Conservation (phyloP, 2,797 vertebrate species). For the Halcyon badia region DNA sequence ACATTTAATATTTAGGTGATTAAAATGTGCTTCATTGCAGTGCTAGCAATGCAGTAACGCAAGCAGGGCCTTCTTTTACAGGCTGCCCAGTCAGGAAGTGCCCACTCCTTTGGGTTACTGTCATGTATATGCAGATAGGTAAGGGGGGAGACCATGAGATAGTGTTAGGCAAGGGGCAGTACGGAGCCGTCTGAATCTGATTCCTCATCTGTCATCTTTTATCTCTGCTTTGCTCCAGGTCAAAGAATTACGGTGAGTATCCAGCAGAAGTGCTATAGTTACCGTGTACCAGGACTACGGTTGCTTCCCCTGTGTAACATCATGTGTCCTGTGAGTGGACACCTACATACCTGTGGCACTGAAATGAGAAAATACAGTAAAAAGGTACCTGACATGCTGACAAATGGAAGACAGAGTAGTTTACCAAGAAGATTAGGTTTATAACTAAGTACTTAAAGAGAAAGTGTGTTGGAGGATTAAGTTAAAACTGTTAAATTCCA, state of each 20-base stretch:
- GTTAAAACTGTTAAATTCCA: background rate
- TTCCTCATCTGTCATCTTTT: background rate
- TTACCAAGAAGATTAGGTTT: background rate
- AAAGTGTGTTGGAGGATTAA: background rate
- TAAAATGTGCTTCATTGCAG: background rate
- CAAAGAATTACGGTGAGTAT: background rate
- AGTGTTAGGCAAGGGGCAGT: background rate
- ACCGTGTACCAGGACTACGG: accelerated
- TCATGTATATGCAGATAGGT: no score
- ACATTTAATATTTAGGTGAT: background rate
- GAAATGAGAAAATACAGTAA: background rate
- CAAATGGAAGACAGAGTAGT: background rate
- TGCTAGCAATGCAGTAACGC: background rate
- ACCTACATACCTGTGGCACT: accelerated
- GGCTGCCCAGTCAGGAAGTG: background rate
- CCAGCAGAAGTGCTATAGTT: background rate
- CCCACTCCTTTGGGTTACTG: background rate
- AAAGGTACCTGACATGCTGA: background rate
- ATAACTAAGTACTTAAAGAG: background rate
- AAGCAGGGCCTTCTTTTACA: background rate
- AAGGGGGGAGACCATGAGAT: background rate
- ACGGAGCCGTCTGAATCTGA: background rate
- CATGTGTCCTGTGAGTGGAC: background rate
- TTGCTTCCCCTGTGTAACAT: background rate
- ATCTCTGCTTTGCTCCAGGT: background rate